Percentiles rank a stretch among this genome's conserved stretches.
phyloP scores from a whole-genome alignment of 2,113 vertebrate species.

The Hirundichthys speculiger region DNA sequence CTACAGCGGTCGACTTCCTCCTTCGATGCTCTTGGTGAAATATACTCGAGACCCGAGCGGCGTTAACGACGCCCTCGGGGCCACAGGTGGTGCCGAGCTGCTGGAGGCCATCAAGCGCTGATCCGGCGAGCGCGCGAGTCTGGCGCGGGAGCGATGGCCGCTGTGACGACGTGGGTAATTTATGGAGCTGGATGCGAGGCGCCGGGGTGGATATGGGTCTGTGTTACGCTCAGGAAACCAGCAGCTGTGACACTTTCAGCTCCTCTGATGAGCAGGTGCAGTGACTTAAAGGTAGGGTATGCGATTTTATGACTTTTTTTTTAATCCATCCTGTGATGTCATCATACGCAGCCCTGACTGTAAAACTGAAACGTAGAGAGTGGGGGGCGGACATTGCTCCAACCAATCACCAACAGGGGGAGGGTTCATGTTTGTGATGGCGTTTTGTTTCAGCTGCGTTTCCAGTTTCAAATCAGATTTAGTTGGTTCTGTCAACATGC shows the following conservation, averaged over 20 bases:
- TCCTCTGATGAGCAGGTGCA: neutral
- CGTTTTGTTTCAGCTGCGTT: too few species aligned
- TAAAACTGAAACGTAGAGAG: too few species aligned
- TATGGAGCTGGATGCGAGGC: constrained; percentile 6
- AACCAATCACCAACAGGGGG: too few species aligned
- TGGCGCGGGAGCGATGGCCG: neutral
- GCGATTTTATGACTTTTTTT: too few species aligned
- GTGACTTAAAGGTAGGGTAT: too few species aligned
- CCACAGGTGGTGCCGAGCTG: constrained; percentile 40
- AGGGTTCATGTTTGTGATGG: too few species aligned
- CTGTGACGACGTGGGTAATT: constrained; percentile 10
- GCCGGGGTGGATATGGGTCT: constrained; percentile 1
- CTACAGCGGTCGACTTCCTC: constrained; percentile 8
- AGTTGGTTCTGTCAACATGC: too few species aligned
- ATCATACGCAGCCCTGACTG: too few species aligned
- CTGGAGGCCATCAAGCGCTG: constrained; percentile 11
- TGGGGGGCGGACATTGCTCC: too few species aligned
- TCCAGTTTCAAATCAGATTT: too few species aligned
- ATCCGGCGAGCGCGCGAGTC: constrained; percentile 12
- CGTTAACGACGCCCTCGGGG: constrained; percentile 15
- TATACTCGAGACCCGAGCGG: constrained; percentile 1
- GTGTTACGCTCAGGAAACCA: neutral
- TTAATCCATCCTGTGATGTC: too few species aligned
- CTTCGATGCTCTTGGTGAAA: constrained; percentile 13
- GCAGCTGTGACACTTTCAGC: neutral